These are phyloP conservation scores for Australoheros facetus DNA, from an alignment of 2,797 vertebrate species.

Conservation along the genomic window DNA sequence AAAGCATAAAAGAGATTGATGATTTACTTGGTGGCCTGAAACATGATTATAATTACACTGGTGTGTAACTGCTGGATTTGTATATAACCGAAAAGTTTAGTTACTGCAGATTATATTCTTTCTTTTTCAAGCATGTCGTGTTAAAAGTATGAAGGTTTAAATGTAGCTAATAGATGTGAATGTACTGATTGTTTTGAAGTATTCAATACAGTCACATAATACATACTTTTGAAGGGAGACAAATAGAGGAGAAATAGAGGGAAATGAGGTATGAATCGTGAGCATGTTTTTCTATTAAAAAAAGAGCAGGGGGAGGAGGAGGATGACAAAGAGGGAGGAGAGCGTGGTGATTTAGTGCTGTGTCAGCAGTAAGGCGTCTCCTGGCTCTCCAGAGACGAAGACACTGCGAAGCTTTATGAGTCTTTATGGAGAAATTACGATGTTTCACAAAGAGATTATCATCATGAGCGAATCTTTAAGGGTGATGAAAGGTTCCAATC, in stretches of 20 bases:
- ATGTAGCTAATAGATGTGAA: neutral
- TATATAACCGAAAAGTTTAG: neutral
- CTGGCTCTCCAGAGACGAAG: slow-evolving; percentile 61
- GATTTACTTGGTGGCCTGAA: neutral
- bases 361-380: slow-evolving; percentile 63
- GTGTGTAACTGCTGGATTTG: neutral
- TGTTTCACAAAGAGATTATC: slow-evolving; percentile 69
- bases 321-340: slow-evolving; percentile 18
- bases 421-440: slow-evolving; percentile 69
- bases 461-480: slow-evolving; percentile 61
- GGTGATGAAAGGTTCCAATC: slow-evolving; percentile 54
- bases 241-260: neutral
- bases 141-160: neutral
- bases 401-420: slow-evolving; percentile 61
- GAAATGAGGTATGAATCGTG: slow-evolving; percentile 27
- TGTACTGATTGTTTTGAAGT: neutral
- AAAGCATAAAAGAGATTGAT: neutral
- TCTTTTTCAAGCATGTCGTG: neutral
- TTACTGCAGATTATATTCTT: neutral
- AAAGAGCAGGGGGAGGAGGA: slow-evolving; percentile 6
- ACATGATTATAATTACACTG: neutral
- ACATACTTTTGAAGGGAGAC: neutral
- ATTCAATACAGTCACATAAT: neutral
- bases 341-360: slow-evolving; percentile 64
- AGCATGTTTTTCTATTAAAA: slow-evolving; percentile 58